Base-by-base conservation (phyloP, 1,140 invertebrate species). In the Pseudoatta argentina region DNA sequence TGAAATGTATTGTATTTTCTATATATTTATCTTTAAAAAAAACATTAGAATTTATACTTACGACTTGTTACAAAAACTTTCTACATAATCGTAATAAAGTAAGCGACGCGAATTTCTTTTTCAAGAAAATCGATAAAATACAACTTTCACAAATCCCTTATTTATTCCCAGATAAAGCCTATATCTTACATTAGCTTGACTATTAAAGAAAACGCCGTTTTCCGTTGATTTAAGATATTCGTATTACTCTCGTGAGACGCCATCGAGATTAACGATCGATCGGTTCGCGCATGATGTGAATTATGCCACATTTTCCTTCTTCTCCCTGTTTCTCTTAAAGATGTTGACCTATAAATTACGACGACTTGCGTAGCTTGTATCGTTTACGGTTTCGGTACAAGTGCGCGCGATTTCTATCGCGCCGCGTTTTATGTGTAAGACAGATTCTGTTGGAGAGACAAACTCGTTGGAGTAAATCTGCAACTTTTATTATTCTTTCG, bases 221-320 rank as follows among this genome's bases (percentile, higher is more conserved):
- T 48, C 44, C 53, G 55, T 44, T 69, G 76, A 87, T 81, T 39
- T 61, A 88, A 66, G 69, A 61, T 30, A 61, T 16, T 79, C 59
- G 44, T 76, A 85, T 51, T 78, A 66, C 27, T 57, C 48, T 51
- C n/a, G 51, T 51, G 34, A 81, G 77, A 79, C 27, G 44, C 27
- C 27, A 48, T 81, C 64, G 53, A 59, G 78, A 81, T 81, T 71
- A 81, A 71, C 78, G 78, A 71, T 81, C 78, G 78, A 71, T 71
- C 51, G 51, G 12, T 0, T 3, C 30, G 64, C 30, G 48, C 48
- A n/a, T n/a, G 63, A n/a, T n/a, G 63, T 51, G 34, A 51, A 81
- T 81, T 59, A 81, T 71, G 24, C 64, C 51, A 53, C 66, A 34
- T 18, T 71, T 71, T 81, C 30, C 2, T 39, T 61, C 39, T 27